A percentile compares a stretch with the other conserved stretches of the same genome.
These are phyloP conservation scores for Pachypeltis micranthus DNA, from an alignment of 1,140 invertebrate genomes.

Conservation along the genomic window DNA sequence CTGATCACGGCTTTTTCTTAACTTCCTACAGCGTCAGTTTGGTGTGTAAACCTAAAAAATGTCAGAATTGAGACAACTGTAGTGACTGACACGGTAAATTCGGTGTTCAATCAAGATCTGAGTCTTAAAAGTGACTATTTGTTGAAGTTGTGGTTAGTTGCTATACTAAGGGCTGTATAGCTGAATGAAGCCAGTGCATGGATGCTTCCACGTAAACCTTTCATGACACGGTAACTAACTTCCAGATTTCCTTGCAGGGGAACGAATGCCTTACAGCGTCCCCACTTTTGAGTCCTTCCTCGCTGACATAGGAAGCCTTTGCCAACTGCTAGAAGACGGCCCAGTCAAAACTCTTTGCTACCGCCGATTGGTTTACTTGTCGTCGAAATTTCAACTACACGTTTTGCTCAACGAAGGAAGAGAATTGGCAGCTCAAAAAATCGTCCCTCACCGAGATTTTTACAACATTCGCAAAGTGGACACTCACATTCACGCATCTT, in stretches of 20 bases:
- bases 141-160: not conserved
- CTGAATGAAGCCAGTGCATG: not conserved
- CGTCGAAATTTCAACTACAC: slow-evolving; percentile 93
- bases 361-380: slow-evolving; percentile 84
- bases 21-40: too few species aligned
- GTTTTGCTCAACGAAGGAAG: slow-evolving; percentile 89
- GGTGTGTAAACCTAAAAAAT: too few species aligned
- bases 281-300: slow-evolving; percentile 42
- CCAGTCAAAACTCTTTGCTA: slow-evolving; percentile 97
- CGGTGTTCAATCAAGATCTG: too few species aligned
- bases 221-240: too few species aligned
- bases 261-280: not conserved
- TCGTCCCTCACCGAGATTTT: slow-evolving; percentile 95
- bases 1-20: too few species aligned
- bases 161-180: not conserved
- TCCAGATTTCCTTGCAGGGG: too few species aligned
- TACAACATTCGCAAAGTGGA: slow-evolving; percentile 98
- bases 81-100: too few species aligned
- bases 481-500: slow-evolving; percentile 97
- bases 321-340: slow-evolving; percentile 89
- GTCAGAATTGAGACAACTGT: too few species aligned
- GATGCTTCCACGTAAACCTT: too few species aligned
- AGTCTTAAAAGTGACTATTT: too few species aligned
- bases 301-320: slow-evolving; percentile 72
- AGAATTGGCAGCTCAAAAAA: slow-evolving; percentile 92